phyloP scores from a whole-genome alignment of 2,113 vertebrate genomes.

The Eulacestoma nigropectus region DNA sequence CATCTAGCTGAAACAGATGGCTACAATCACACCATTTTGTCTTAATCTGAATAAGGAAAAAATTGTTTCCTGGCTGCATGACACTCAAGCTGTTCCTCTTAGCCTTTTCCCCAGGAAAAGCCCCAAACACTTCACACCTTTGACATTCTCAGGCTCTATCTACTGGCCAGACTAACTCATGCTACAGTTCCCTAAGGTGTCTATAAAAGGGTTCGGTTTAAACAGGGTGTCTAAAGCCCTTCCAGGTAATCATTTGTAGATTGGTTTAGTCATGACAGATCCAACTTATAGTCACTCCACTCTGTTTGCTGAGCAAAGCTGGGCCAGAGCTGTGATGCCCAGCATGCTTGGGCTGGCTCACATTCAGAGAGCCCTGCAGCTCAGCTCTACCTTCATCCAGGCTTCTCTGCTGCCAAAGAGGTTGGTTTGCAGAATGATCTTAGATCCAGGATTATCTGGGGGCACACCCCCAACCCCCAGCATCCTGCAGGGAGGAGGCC shows the following conservation, averaged over 20 bases:
- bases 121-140: conserved; percentile 11
- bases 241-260: background rate
- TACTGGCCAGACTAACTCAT: background rate
- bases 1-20: conserved; percentile 52
- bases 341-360: background rate
- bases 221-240: background rate
- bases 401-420: background rate
- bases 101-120: conserved; percentile 26
- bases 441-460: background rate
- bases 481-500: background rate
- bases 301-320: background rate
- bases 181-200: background rate
- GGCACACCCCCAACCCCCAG: background rate
- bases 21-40: conserved; percentile 45
- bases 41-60: conserved; percentile 35
- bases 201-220: background rate
- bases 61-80: conserved; percentile 8
- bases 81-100: conserved; percentile 33
- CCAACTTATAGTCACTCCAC: background rate
- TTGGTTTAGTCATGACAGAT: background rate
- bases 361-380: background rate
- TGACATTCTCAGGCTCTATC: background rate
- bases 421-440: background rate
- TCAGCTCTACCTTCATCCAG: background rate
- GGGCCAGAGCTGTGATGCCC: background rate